These are phyloP conservation scores for Actinia tenebrosa DNA, from an alignment of 64 coral and sea anemone genomes.

Conservation along the genomic window DNA sequence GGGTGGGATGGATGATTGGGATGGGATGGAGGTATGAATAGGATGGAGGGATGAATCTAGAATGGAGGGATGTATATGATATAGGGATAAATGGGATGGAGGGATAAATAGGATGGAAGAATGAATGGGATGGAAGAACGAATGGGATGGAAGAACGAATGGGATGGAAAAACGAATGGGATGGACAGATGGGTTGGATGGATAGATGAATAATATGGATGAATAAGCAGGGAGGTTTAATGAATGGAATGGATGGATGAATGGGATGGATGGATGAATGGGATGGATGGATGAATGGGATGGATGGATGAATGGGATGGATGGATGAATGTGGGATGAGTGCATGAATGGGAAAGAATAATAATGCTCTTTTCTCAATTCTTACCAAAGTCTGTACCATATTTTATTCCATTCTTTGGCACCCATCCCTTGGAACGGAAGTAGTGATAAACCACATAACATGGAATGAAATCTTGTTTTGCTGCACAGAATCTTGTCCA, in stretches of 20 bases:
- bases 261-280: no score
- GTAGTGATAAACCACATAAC: slow-evolving; percentile 92
- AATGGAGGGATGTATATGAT: neutral
- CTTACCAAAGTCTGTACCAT: slow-evolving; percentile 93
- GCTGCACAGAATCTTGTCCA: slow-evolving; percentile 72
- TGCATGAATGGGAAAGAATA: neutral
- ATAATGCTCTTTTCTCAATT: neutral
- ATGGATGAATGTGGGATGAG: neutral
- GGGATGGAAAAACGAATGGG: neutral
- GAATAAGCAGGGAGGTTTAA: no score
- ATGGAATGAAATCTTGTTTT: slow-evolving; percentile 73
- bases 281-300: neutral
- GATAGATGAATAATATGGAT: neutral
- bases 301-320: neutral
- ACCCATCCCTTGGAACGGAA: slow-evolving; percentile 92
- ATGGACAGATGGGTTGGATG: neutral
- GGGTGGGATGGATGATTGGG: no score
- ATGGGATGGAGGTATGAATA: neutral
- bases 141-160: neutral
- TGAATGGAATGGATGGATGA: neutral
- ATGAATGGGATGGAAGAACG: neutral
- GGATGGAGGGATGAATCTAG: neutral
- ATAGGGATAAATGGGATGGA: no score
- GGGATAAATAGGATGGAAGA: neutral
- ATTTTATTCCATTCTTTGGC: slow-evolving; percentile 88